Base-by-base conservation (phyloP, 1,140 invertebrate genomes). In the Drosophila insularis region DNA sequence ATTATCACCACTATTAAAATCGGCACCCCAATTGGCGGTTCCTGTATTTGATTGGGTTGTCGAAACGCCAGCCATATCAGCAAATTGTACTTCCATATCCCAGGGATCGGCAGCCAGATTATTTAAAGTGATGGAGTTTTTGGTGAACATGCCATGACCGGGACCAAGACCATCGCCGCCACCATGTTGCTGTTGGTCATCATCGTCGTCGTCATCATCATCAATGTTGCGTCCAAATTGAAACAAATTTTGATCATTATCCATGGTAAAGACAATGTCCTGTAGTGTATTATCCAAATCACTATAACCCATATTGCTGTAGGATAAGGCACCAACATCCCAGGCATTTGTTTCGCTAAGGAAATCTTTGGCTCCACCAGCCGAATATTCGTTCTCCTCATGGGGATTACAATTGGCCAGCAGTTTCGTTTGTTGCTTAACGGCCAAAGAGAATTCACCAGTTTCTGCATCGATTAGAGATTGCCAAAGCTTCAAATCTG, bases 331-430 rank as follows among this genome's bases (percentile, higher is more conserved):
- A 7, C 71, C 67, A 39, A 56, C 68, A 13, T 90, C 76, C 87
- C 87, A 90, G 27, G 67, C 66, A 58, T 66, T 84, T 7, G 61
- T 71, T 37, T 90, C 80, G 32, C 66, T 59, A 4, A 81, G 17
- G 54, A 89, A 87, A 35, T 90, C 82, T 43, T 87, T 87, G 8
- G 80, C 68, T 53, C 74, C 63, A 50, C 64, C 73, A 40, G 54
- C 64, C 59, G 31, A 74, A 39, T 81, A 91, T 46, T 91, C 78
- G 40, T 80, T 73, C 23, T 84, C 74, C 60, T 91, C 85, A 46
- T 91, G 89, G 14, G 90, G 81, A 80, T 91, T 81, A 53, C 87
- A 91, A 54, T 91, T 75, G 40, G 90, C 91, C 65, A 92, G 32
- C 50, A 87, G 63, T 61, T 91, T 85, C 10, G 54, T 81, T 66